Percentiles rank a stretch among this genome's conserved stretches.
Evolutionary conservation across 1,140 invertebrate species (phyloP).

Genomic region (Tetranychus urticae): DNA sequence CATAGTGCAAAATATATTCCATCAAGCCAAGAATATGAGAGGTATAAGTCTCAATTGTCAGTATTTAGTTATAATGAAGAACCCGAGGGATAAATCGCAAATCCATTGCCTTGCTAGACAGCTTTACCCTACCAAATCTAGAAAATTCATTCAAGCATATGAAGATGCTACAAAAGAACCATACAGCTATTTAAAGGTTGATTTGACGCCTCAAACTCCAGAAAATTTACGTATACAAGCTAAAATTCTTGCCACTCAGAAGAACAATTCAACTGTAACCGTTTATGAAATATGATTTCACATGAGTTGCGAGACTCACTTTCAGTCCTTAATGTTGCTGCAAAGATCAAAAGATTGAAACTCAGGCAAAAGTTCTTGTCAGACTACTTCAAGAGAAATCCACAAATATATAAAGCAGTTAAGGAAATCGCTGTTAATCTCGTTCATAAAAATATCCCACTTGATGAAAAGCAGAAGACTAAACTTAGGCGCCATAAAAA

Average conservation of each 20-base stretch:
- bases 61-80: conserved; percentile 21
- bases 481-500: neutral
- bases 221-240: neutral
- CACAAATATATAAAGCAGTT: too few relatives aligned
- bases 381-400: too few relatives aligned
- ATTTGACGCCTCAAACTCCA: conserved; percentile 2
- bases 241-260: neutral
- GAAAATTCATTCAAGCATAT: conserved; percentile 21
- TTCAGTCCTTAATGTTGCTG: too few relatives aligned
- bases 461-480: neutral
- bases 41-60: conserved; percentile 2
- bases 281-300: too few relatives aligned
- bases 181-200: conserved; percentile 2
- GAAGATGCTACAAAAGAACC: conserved; percentile 1
- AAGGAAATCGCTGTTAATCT: neutral
- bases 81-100: conserved; percentile 21
- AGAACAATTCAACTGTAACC: too few relatives aligned
- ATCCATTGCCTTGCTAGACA: conserved; percentile 18
- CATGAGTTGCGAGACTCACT: too few relatives aligned
- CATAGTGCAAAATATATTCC: conserved; percentile 5
- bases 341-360: too few relatives aligned
- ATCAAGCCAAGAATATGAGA: conserved; percentile 1
- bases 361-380: too few relatives aligned
- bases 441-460: neutral
- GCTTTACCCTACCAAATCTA: conserved; percentile 18